phyloP scores from a whole-genome alignment of 2,888 invertebrate genomes.

The Drosophila testacea region DNA sequence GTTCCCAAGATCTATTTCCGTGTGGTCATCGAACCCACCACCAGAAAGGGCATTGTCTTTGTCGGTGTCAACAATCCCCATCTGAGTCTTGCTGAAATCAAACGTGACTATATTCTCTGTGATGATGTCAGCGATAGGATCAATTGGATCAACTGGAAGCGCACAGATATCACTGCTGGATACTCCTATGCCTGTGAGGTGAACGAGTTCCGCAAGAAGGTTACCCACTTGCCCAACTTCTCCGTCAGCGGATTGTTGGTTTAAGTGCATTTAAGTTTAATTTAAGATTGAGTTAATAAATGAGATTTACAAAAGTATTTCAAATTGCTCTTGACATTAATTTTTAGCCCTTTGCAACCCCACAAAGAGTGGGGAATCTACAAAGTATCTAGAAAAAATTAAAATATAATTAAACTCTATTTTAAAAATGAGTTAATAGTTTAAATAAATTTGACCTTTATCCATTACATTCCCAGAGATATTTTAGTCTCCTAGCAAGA shows the following conservation, averaged over 20 bases:
- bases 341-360: too few relatives aligned
- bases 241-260: slow-evolving; percentile 68
- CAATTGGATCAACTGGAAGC: slow-evolving; percentile 85
- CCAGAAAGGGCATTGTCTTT: slow-evolving; percentile 86
- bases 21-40: slow-evolving; percentile 85
- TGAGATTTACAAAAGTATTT: not conserved
- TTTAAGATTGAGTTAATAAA: slow-evolving; percentile 17
- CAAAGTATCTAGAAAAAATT: too few relatives aligned
- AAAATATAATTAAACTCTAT: too few relatives aligned
- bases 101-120: slow-evolving; percentile 79
- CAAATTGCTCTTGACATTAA: not conserved
- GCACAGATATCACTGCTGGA: slow-evolving; percentile 71
- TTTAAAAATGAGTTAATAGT: too few relatives aligned
- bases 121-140: slow-evolving; percentile 86
- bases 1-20: slow-evolving; percentile 87
- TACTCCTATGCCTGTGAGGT: slow-evolving; percentile 83
- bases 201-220: slow-evolving; percentile 72
- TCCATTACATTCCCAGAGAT: too few relatives aligned
- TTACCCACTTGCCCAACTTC: slow-evolving; percentile 71
- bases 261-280: slow-evolving; percentile 14
- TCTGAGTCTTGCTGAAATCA: slow-evolving; percentile 71
- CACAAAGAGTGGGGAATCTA: too few relatives aligned
- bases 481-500: too few relatives aligned
- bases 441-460: too few relatives aligned
- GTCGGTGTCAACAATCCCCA: slow-evolving; percentile 85